phyloP scores from a whole-genome alignment of 2,797 vertebrate genomes.

The Microtus obscurus region DNA sequence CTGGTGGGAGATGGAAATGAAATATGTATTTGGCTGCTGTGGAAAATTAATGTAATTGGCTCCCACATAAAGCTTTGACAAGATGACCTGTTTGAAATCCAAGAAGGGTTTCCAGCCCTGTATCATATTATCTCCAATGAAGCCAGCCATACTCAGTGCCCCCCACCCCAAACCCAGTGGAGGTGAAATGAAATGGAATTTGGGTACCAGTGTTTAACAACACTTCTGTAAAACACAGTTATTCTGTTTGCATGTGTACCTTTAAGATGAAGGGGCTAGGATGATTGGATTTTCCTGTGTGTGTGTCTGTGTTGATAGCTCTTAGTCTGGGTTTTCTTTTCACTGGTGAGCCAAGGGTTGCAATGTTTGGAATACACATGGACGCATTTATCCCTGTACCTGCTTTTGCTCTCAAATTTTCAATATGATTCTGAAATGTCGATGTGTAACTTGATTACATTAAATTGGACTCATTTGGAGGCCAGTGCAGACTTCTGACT shows the following conservation, averaged over 20 bases:
- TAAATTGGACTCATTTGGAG: slow-evolving; percentile 78
- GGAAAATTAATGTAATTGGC: slow-evolving; percentile 94
- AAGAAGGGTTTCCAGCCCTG: slow-evolving; percentile 87
- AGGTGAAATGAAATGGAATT: slow-evolving; percentile 87
- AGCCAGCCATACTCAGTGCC: slow-evolving; percentile 69
- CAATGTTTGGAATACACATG: slow-evolving; percentile 10
- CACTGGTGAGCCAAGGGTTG: slow-evolving; percentile 51
- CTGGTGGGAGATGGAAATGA: slow-evolving; percentile 92
- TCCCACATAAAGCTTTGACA: slow-evolving; percentile 92
- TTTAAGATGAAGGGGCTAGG: slow-evolving; percentile 71
- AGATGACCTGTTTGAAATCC: slow-evolving; percentile 92
- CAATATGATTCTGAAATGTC: slow-evolving; percentile 41
- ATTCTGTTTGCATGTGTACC: slow-evolving; percentile 81
- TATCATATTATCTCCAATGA: slow-evolving; percentile 88
- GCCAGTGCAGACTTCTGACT: slow-evolving; percentile 59
- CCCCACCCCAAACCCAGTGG: slow-evolving; percentile 75
- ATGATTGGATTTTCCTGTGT: slow-evolving; percentile 64
- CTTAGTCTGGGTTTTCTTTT: slow-evolving; percentile 77
- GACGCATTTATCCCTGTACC: not conserved
- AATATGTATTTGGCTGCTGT: slow-evolving; percentile 94
- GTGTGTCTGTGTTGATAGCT: slow-evolving; percentile 65
- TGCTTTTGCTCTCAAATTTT: not conserved
- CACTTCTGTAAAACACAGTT: slow-evolving; percentile 76
- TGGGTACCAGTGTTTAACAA: slow-evolving; percentile 86
- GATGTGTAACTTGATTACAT: slow-evolving; percentile 70